These are phyloP conservation scores for Leucophenga varia DNA, from an alignment of 1,140 invertebrate genomes.

Conservation along the genomic window DNA sequence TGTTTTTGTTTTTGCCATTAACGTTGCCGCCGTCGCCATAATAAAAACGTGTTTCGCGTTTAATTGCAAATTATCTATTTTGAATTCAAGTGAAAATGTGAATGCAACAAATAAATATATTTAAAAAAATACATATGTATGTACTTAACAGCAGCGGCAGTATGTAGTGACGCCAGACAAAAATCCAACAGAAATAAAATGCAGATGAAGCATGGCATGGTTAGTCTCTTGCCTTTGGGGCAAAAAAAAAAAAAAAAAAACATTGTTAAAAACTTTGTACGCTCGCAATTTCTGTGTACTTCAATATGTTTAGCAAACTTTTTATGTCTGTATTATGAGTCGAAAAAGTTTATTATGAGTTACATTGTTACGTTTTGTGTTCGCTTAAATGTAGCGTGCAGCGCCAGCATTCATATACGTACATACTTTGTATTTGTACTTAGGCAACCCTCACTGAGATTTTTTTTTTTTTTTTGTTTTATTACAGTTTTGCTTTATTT, in stretches of 20 bases:
- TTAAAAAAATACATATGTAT: neutral
- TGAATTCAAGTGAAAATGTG: neutral
- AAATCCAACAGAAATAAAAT: no score
- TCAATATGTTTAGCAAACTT: no score
- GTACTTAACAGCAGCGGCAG: conserved; percentile 12
- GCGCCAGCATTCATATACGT: conserved; percentile 22
- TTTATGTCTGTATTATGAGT: no score
- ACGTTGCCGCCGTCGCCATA: conserved; percentile 16
- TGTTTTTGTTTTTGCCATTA: no score
- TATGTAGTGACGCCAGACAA: conserved; percentile 32
- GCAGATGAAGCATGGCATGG: no score
- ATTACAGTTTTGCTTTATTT: neutral
- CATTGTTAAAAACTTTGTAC: conserved; percentile 17
- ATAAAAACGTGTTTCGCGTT: conserved; percentile 47
- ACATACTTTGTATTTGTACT: conserved; percentile 29
- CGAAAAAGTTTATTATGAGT: no score
- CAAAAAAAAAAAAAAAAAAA: conserved; percentile 51
- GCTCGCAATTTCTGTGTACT: conserved; percentile 39
- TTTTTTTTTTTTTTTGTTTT: conserved; percentile 28
- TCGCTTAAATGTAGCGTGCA: conserved; percentile 12
- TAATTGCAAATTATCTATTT: conserved; percentile 49
- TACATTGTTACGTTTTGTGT: conserved; percentile 49
- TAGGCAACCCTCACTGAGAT: conserved; percentile 43
- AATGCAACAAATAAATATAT: neutral
- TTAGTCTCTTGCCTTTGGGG: no score